These are phyloP conservation scores for Peucedramus taeniatus DNA, from an alignment of 2,113 vertebrate species.

Conservation along the genomic window DNA sequence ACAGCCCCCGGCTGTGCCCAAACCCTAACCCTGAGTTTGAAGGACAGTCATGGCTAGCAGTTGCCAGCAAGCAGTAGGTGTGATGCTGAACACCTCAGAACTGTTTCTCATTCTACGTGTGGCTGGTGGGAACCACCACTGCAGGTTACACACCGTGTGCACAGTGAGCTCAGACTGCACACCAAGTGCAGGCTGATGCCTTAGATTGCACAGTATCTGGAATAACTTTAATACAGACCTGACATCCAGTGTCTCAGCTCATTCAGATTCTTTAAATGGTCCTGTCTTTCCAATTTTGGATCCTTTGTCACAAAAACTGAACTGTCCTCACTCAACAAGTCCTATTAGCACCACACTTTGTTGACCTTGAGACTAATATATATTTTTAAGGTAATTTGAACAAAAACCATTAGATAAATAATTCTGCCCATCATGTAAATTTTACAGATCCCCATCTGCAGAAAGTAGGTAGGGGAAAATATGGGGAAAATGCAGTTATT, in stretches of 20 bases:
- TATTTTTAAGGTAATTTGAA: neutral
- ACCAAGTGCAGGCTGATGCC: neutral
- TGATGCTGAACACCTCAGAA: neutral
- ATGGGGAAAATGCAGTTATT: neutral
- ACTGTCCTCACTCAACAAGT: neutral
- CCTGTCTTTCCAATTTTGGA: neutral
- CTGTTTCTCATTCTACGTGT: neutral
- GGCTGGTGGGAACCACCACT: neutral
- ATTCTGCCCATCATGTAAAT: neutral
- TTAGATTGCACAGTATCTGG: neutral
- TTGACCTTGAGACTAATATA: neutral
- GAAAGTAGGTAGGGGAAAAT: neutral
- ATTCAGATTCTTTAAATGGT: neutral
- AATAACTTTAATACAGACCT: neutral
- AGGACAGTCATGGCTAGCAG: constrained; percentile 1
- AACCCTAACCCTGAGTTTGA: neutral
- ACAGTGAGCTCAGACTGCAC: neutral
- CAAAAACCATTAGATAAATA: neutral
- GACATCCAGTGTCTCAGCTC: neutral
- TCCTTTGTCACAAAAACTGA: neutral
- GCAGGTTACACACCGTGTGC: neutral
- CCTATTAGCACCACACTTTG: neutral
- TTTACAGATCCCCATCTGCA: neutral
- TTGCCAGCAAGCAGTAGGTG: neutral
- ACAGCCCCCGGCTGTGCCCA: neutral